Percentiles rank a stretch among this genome's conserved stretches.
Conservation (phyloP, 2,888 invertebrate genomes). For the Leptopilina drosophilae region DNA sequence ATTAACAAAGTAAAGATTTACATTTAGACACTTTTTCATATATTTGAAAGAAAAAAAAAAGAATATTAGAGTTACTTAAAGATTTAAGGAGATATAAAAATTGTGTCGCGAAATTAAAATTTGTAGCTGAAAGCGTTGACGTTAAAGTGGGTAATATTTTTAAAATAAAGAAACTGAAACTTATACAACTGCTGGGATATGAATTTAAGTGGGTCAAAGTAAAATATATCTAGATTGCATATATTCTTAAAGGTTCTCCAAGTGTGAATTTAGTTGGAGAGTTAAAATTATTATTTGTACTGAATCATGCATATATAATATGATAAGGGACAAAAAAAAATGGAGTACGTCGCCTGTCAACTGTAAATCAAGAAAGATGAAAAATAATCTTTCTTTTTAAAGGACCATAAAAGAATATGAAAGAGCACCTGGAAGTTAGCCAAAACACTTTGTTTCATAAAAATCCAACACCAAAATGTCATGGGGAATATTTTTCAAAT, state of each 20-base stretch:
- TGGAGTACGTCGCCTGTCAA: slow-evolving; percentile 32
- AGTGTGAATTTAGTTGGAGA: slow-evolving; percentile 27
- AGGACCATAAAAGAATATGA: slow-evolving; percentile 35
- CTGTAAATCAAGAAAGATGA: slow-evolving; percentile 33
- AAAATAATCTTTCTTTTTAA: slow-evolving; percentile 31
- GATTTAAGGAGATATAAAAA: not conserved
- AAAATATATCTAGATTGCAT: slow-evolving; percentile 34
- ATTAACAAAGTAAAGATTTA: too few relatives aligned
- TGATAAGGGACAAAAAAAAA: slow-evolving; percentile 27
- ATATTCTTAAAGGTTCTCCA: slow-evolving; percentile 22
- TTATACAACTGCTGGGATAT: slow-evolving; percentile 1
- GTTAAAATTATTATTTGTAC: slow-evolving; percentile 29
- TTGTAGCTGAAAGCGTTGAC: not conserved
- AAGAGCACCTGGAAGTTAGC: slow-evolving; percentile 27
- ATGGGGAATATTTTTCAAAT: slow-evolving; percentile 14
- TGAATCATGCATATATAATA: slow-evolving; percentile 36
- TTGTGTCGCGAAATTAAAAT: not conserved
- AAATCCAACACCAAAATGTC: slow-evolving; percentile 18
- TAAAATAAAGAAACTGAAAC: not conserved
- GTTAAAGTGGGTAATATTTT: slow-evolving; percentile 2
- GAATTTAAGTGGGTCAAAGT: slow-evolving; percentile 34
- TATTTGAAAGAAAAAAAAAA: too few relatives aligned
- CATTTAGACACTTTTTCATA: too few relatives aligned
- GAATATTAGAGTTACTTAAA: not conserved
- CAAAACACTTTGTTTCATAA: slow-evolving; percentile 30